phyloP scores from a whole-genome alignment of 2,113 vertebrate genomes.

The Nipponia nippon region DNA sequence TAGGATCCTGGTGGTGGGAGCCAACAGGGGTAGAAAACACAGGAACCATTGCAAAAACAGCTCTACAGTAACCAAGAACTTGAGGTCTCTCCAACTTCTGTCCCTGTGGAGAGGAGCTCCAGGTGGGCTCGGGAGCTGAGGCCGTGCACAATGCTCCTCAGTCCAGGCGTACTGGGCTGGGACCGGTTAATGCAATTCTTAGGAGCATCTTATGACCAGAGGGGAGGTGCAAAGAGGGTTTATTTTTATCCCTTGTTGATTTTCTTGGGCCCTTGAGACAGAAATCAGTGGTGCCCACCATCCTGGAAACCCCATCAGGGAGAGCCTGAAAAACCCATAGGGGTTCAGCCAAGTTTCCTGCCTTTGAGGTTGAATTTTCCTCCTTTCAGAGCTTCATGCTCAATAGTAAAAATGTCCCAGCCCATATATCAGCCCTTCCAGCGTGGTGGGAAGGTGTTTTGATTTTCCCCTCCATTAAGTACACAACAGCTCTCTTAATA shows the following conservation, averaged over 20 bases:
- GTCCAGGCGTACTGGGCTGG: background rate
- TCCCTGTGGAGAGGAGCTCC: background rate
- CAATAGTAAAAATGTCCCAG: background rate
- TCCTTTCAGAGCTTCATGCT: background rate
- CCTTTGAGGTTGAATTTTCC: background rate
- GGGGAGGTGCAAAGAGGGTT: background rate
- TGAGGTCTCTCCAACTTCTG: background rate
- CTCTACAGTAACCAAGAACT: background rate
- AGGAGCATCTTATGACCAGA: background rate
- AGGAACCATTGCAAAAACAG: background rate
- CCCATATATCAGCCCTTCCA: background rate
- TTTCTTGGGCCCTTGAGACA: background rate
- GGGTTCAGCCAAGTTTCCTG: background rate
- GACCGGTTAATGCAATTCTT: background rate
- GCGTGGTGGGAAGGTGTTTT: background rate
- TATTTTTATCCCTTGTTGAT: background rate
- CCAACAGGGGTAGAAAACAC: background rate
- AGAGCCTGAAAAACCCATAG: rapidly evolving
- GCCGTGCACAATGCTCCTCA: rapidly evolving
- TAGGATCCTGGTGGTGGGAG: background rate
- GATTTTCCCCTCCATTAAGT: background rate
- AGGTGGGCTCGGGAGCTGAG: background rate
- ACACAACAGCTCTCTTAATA: background rate
- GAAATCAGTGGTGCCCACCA: background rate
- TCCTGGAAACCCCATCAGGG: background rate